phyloP scores from a whole-genome alignment of 2,888 invertebrate genomes.

The Neoaliturus tenellus region DNA sequence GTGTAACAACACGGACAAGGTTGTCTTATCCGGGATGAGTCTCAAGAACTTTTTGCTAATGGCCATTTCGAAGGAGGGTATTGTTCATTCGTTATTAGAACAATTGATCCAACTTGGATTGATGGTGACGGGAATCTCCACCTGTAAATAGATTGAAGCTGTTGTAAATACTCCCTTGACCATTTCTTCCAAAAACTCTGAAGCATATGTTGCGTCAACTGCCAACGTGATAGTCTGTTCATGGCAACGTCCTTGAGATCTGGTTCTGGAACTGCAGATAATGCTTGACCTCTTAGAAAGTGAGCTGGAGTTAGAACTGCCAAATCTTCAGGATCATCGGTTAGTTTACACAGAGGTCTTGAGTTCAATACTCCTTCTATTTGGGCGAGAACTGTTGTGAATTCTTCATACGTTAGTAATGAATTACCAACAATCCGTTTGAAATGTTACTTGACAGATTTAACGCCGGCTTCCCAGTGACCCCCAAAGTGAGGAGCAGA shows the following conservation, averaged over 20 bases:
- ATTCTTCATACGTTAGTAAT: slow-evolving; percentile 68
- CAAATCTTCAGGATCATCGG: slow-evolving; percentile 28
- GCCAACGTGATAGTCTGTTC: not conserved
- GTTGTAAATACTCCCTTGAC: not conserved
- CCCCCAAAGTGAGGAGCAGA: slow-evolving; percentile 69
- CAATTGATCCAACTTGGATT: not conserved
- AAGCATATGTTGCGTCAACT: not conserved
- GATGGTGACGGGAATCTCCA: not conserved
- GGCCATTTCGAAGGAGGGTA: not conserved
- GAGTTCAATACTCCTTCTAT: slow-evolving; percentile 38
- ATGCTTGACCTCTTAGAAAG: not conserved
- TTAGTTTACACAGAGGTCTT: not conserved
- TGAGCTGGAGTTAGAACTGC: slow-evolving; percentile 56
- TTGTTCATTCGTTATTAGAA: not conserved
- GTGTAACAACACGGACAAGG: not conserved
- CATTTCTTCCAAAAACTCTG: not conserved
- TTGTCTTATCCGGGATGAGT: not conserved
- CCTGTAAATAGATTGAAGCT: not conserved
- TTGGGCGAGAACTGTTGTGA: slow-evolving; percentile 62
- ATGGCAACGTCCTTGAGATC: not conserved
- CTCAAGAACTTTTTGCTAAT: not conserved
- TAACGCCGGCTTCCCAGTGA: slow-evolving; percentile 69
- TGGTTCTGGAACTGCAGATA: not conserved
- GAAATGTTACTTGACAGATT: slow-evolving; percentile 69
- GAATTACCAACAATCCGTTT: slow-evolving; percentile 63